These are phyloP conservation scores for Drosophila prosaltans DNA, from an alignment of 1,140 invertebrate species.

Conservation along the genomic window DNA sequence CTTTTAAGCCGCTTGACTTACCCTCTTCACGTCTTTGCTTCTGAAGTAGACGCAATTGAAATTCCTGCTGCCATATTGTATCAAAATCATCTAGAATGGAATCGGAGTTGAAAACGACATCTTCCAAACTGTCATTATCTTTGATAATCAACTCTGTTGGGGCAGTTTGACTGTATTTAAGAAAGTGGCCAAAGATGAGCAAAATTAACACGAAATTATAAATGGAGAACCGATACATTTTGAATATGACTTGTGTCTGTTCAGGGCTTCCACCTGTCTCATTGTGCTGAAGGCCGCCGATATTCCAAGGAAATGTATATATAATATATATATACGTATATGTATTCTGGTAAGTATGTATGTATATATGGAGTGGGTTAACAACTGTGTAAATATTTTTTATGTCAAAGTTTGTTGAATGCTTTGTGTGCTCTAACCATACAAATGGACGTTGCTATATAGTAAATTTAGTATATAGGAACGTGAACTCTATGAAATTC, in stretches of 20 bases:
- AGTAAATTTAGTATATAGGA: no score
- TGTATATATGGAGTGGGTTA: no score
- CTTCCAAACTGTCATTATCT: not conserved
- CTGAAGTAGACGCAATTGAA: conserved; percentile 16
- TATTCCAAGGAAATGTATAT: not conserved
- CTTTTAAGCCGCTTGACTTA: not conserved
- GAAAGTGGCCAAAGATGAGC: not conserved
- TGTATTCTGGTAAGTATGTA: no score
- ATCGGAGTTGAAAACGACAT: not conserved
- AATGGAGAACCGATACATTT: conserved; percentile 1
- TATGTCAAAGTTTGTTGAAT: no score
- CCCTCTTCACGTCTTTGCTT: conserved; percentile 26
- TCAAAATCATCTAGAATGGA: not conserved
- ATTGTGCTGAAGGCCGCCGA: conserved; percentile 22
- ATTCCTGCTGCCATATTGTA: conserved; percentile 8
- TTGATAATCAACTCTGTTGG: not conserved
- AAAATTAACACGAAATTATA: not conserved
- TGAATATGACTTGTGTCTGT: conserved; percentile 7
- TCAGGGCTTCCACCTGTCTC: not conserved
- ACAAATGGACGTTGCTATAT: no score
- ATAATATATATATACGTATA: no score
- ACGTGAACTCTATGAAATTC: no score
- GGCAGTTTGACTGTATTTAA: not conserved
- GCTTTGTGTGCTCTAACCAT: no score
- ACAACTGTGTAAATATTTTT: no score